phyloP scores from a whole-genome alignment of 1,140 invertebrate species.

The Conus ventricosus region DNA sequence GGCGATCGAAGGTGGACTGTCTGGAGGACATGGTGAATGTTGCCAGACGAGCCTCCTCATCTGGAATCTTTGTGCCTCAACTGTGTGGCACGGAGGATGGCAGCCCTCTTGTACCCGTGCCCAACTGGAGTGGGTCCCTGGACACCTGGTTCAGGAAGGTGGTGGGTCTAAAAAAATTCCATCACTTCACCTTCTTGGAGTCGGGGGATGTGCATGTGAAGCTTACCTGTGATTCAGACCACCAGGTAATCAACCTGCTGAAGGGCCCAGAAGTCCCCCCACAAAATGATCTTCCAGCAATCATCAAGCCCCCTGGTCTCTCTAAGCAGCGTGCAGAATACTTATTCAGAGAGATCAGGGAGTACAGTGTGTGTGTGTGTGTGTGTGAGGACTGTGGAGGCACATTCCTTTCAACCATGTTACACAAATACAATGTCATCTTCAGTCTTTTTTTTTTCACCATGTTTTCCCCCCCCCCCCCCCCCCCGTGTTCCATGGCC shows the following conservation, averaged over 20 bases:
- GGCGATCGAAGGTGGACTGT: slow-evolving; percentile 28
- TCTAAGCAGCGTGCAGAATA: not conserved
- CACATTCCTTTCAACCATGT: too few species aligned
- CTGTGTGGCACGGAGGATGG: slow-evolving; percentile 23
- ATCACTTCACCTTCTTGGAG: not conserved
- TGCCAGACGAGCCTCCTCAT: slow-evolving; percentile 13
- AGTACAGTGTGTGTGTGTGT: not conserved
- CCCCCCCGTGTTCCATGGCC: too few species aligned
- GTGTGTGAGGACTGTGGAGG: too few species aligned
- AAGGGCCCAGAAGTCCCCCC: not conserved
- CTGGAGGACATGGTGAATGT: slow-evolving; percentile 35
- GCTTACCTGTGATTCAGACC: not conserved
- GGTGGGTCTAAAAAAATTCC: not conserved
- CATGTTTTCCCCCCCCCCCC: too few species aligned
- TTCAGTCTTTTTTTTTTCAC: too few species aligned
- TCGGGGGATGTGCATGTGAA: not conserved
- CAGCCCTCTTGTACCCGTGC: slow-evolving; percentile 12
- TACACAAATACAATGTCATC: too few species aligned
- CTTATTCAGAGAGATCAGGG: not conserved
- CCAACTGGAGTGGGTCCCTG: slow-evolving; percentile 41
- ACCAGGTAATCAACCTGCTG: not conserved
- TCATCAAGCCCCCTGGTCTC: not conserved
- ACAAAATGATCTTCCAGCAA: not conserved
- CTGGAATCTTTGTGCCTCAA: slow-evolving; percentile 42
- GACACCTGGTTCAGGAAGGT: slow-evolving; percentile 25